Conservation (phyloP, 2,888 invertebrate species). For the Oscheius sp. region DNA sequence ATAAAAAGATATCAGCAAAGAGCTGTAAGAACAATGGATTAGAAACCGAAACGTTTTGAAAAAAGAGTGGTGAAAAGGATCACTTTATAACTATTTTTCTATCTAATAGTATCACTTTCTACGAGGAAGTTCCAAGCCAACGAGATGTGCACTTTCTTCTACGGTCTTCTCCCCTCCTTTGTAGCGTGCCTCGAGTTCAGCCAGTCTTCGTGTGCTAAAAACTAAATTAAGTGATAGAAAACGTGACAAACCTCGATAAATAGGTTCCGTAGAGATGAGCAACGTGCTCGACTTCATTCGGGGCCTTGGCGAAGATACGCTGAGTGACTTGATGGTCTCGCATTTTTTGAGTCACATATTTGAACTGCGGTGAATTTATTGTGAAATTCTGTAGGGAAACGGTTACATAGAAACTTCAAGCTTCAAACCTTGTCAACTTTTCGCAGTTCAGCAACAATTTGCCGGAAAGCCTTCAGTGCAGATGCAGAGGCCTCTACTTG, state of each 20-base stretch:
- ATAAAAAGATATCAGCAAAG: conserved; percentile 3
- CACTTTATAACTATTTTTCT: conserved; percentile 1
- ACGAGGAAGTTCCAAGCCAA: conserved; percentile 65
- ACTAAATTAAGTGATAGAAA: neutral
- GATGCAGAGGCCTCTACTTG: conserved; percentile 8
- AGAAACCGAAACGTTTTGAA: conserved; percentile 5
- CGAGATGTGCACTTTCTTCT: conserved; percentile 67
- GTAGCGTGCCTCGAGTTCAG: conserved; percentile 63
- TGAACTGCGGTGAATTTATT: conserved; percentile 51
- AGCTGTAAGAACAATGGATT: conserved; percentile 9
- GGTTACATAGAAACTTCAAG: conserved; percentile 1
- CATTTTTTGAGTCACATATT: conserved; percentile 60
- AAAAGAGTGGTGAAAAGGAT: neutral
- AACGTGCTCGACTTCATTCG: conserved; percentile 63
- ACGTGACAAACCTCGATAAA: conserved; percentile 52
- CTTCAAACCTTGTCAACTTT: conserved; percentile 59
- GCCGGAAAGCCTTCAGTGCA: conserved; percentile 56
- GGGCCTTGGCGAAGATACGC: conserved; percentile 57
- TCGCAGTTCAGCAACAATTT: conserved; percentile 58
- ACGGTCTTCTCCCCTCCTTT: conserved; percentile 65
- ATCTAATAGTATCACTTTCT: conserved; percentile 4
- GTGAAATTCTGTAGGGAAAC: conserved; percentile 49
- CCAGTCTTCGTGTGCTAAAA: conserved; percentile 57
- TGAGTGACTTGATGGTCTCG: conserved; percentile 54
- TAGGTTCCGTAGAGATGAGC: conserved; percentile 66